These are phyloP conservation scores for Sebastes taczanowskii DNA, from an alignment of 2,797 vertebrate species.

Conservation along the genomic window DNA sequence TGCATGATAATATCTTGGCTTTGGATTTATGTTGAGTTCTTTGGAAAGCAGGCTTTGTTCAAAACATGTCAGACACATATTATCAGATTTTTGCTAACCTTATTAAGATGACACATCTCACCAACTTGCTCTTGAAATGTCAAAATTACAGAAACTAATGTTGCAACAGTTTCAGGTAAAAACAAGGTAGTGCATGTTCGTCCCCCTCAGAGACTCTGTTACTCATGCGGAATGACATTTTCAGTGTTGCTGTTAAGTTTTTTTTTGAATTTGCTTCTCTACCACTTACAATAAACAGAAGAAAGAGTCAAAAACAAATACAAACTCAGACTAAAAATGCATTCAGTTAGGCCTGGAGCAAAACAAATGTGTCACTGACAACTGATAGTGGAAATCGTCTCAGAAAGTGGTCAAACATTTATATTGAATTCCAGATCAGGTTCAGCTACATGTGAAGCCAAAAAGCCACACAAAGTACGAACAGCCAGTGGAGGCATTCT, in stretches of 20 bases:
- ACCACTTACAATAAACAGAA: not conserved
- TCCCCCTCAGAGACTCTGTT: not conserved
- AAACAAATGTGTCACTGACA: not conserved
- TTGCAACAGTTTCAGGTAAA: not conserved
- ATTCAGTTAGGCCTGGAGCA: too few species aligned
- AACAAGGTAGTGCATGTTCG: slow-evolving; percentile 2
- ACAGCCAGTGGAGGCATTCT: not conserved
- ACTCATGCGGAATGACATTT: not conserved
- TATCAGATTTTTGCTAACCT: not conserved
- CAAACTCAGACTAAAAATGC: not conserved
- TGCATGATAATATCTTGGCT: not conserved
- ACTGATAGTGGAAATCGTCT: not conserved
- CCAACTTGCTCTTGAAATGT: not conserved
- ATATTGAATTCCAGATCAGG: slow-evolving; percentile 2
- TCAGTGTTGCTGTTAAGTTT: not conserved
- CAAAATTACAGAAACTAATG: not conserved
- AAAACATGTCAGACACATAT: not conserved
- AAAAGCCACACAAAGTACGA: not conserved
- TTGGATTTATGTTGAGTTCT: not conserved
- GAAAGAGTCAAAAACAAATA: not conserved
- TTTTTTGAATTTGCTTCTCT: not conserved
- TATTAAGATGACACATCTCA: not conserved
- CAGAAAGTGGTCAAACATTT: not conserved
- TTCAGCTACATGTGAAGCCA: slow-evolving; percentile 1
- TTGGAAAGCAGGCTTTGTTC: not conserved